phyloP scores from a whole-genome alignment of 2,113 vertebrate species.

The Formicarius rufipectus region DNA sequence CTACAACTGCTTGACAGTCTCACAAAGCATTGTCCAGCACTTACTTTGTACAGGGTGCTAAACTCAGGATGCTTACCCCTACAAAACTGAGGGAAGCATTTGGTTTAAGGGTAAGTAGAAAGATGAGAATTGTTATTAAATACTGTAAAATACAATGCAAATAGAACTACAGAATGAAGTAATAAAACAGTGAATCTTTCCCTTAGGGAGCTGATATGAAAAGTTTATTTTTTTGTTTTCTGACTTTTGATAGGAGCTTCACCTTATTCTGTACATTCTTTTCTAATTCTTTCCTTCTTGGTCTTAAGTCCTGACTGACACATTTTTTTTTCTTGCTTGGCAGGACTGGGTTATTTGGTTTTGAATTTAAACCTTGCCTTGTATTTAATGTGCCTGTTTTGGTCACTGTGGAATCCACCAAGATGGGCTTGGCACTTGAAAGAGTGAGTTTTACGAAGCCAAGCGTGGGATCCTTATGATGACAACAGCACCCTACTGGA shows the following conservation, averaged over 20 bases:
- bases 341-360: background rate
- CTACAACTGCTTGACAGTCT: background rate
- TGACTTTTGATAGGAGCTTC: background rate
- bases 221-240: background rate
- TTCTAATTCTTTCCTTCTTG: background rate
- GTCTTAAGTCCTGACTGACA: background rate
- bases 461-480: background rate
- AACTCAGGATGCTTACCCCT: background rate
- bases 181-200: background rate
- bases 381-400: background rate
- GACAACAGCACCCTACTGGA: background rate
- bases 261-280: background rate
- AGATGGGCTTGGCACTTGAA: background rate
- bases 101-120: constrained; percentile 2
- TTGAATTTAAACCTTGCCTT: background rate
- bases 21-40: background rate
- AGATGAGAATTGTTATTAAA: background rate
- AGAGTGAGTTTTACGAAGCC: background rate
- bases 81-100: background rate
- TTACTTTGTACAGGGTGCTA: background rate
- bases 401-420: background rate
- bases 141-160: background rate
- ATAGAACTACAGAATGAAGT: background rate
- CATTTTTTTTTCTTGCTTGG: background rate
- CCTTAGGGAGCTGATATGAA: background rate